Conservation (phyloP, 1,140 invertebrate species). For the Camponotus vicinus region DNA sequence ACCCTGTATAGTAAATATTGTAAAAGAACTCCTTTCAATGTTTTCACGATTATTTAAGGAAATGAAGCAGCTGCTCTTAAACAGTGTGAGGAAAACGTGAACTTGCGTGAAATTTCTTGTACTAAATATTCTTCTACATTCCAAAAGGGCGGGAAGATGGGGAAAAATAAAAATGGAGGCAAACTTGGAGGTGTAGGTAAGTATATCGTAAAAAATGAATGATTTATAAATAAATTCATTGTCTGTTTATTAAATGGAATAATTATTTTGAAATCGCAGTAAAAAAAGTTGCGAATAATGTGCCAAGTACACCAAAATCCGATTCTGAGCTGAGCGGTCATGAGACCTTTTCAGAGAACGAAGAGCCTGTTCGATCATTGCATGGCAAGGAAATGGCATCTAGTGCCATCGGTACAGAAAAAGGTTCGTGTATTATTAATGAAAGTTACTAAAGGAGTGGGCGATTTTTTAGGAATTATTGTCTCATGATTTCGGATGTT, state of each 20-base stretch:
- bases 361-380: neutral
- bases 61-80: slow-evolving; percentile 1
- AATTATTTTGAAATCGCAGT: neutral
- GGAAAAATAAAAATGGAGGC: neutral
- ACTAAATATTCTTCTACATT: neutral
- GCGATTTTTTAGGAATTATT: slow-evolving; percentile 6
- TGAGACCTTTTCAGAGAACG: neutral
- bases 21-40: too few relatives aligned
- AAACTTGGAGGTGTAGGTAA: neutral
- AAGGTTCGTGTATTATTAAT: neutral
- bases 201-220: neutral
- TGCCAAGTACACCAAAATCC: neutral
- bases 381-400: neutral
- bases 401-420: neutral
- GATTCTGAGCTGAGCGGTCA: neutral
- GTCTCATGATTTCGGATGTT: neutral
- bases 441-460: neutral
- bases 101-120: neutral
- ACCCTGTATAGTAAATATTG: too few relatives aligned
- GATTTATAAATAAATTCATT: too few relatives aligned
- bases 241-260: neutral
- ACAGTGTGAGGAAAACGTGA: neutral
- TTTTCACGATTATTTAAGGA: neutral
- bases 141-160: neutral
- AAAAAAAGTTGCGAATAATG: neutral